Percentiles rank a stretch among this genome's conserved stretches.
Conservation (phyloP, 2,797 vertebrate genomes). For the Enteromius fasciolatus region DNA sequence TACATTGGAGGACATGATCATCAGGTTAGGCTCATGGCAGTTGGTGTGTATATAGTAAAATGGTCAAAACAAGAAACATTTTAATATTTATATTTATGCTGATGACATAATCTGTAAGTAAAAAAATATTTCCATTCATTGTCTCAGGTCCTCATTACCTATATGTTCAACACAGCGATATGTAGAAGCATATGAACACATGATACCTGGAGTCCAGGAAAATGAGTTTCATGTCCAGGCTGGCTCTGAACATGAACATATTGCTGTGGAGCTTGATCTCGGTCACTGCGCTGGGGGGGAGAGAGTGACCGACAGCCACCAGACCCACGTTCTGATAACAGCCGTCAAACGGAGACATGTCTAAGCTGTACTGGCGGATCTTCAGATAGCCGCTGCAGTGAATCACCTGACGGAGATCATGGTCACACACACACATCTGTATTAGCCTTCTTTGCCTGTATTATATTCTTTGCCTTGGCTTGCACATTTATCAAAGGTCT, state of each 20-base stretch:
- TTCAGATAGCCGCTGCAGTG: slow-evolving; percentile 98
- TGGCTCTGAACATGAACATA: slow-evolving; percentile 99
- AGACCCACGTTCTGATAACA: slow-evolving; percentile 98
- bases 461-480: neutral
- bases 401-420: slow-evolving; percentile 82
- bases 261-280: slow-evolving; percentile 99
- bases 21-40: neutral
- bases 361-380: slow-evolving; percentile 96
- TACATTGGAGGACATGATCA: neutral
- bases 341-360: slow-evolving; percentile 97
- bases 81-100: neutral
- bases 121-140: neutral
- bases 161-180: neutral
- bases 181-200: neutral
- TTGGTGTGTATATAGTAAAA: neutral
- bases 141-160: neutral
- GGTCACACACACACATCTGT: slow-evolving; percentile 8
- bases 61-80: neutral
- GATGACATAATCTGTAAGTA: neutral
- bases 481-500: neutral
- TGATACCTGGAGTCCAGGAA: slow-evolving; percentile 95
- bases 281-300: slow-evolving; percentile 95
- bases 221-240: slow-evolving; percentile 98
- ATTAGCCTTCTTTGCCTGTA: too few species aligned
- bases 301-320: slow-evolving; percentile 95